Conservation (phyloP, 2,797 vertebrate genomes). For the Siniperca scherzeri region DNA sequence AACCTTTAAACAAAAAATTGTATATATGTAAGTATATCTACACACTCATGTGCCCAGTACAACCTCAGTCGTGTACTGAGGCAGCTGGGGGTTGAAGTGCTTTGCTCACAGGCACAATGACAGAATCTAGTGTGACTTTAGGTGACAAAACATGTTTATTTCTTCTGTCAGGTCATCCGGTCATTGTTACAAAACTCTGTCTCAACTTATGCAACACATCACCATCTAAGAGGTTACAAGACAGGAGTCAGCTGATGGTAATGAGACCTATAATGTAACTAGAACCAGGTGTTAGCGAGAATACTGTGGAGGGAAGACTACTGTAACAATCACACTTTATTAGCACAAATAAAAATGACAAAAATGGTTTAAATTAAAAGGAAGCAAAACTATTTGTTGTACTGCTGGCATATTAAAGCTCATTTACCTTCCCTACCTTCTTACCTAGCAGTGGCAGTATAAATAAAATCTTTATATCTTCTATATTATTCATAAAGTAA, state of each 20-base stretch:
- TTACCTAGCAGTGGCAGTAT: neutral
- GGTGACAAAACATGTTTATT: neutral
- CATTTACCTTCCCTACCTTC: neutral
- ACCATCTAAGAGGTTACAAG: neutral
- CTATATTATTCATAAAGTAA: neutral
- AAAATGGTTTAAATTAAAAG: neutral
- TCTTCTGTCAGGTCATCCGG: neutral
- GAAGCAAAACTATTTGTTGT: neutral
- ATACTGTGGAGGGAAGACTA: neutral
- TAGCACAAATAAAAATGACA: no score
- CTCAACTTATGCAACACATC: slow-evolving; percentile 14
- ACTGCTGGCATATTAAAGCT: neutral
- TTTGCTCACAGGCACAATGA: neutral
- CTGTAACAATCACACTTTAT: neutral
- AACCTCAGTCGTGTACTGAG: neutral
- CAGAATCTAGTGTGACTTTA: neutral
- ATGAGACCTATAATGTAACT: neutral
- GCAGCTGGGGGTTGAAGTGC: neutral
- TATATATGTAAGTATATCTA: no score
- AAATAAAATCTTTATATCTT: neutral
- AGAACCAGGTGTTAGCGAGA: neutral
- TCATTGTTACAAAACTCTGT: slow-evolving; percentile 9
- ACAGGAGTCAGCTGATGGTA: slow-evolving; percentile 10
- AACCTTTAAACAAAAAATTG: neutral
- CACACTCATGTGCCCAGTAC: neutral